These are phyloP conservation scores for Altica lythri DNA, from an alignment of 2,888 invertebrate species.

Conservation along the genomic window DNA sequence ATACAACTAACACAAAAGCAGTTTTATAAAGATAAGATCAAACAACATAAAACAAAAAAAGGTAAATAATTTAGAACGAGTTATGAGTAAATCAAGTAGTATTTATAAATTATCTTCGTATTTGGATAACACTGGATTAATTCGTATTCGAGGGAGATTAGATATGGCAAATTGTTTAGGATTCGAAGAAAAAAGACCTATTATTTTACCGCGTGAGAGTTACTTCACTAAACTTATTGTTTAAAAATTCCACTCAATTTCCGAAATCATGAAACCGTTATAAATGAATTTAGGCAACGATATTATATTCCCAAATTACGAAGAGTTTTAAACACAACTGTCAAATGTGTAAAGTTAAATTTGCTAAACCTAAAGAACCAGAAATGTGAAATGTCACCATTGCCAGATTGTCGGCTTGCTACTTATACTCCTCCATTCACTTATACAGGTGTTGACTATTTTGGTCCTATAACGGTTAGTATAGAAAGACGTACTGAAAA, in stretches of 20 bases:
- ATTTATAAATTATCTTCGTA: neutral
- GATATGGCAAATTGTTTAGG: neutral
- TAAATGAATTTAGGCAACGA: slow-evolving; percentile 23
- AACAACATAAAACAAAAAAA: neutral
- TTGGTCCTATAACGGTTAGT: slow-evolving; percentile 24
- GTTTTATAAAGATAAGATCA: neutral
- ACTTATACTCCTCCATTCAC: slow-evolving; percentile 13
- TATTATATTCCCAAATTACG: slow-evolving; percentile 16
- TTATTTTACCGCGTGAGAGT: slow-evolving; percentile 3
- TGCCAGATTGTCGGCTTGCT: slow-evolving; percentile 15
- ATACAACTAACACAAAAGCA: too few relatives aligned
- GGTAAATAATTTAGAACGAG: too few relatives aligned
- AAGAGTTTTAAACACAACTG: slow-evolving; percentile 14
- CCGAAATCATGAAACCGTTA: slow-evolving; percentile 17
- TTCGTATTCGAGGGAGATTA: neutral
- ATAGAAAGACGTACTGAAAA: slow-evolving; percentile 26
- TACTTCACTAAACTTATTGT: neutral
- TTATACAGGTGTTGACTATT: slow-evolving; percentile 26
- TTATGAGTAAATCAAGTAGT: neutral
- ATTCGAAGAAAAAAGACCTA: neutral
- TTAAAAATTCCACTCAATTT: neutral
- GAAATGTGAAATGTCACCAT: slow-evolving; percentile 26
- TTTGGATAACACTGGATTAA: neutral
- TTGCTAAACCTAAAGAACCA: slow-evolving; percentile 3
- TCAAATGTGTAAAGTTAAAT: slow-evolving; percentile 15